A percentile compares a stretch with the other conserved stretches of the same genome.
Conservation (phyloP, 2,113 vertebrate species). For the Oplegnathus fasciatus region DNA sequence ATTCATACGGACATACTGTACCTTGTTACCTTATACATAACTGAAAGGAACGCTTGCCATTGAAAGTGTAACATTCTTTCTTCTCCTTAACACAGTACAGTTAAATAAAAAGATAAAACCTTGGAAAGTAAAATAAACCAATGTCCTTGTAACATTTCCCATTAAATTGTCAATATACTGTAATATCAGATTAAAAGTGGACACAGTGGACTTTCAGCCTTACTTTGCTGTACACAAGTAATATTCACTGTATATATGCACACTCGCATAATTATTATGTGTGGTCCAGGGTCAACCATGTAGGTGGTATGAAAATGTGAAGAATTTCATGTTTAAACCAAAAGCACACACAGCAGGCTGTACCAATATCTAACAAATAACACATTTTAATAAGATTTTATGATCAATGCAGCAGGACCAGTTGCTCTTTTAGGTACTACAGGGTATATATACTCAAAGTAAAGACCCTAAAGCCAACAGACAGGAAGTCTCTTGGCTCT, state of each 20-base stretch:
- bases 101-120: slow-evolving; percentile 44
- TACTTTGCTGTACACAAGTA: slow-evolving; percentile 29
- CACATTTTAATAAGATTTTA: slow-evolving; percentile 31
- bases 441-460: not conserved
- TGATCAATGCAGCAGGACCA: slow-evolving; percentile 34
- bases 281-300: slow-evolving; percentile 53
- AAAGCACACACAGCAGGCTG: slow-evolving; percentile 22
- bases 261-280: slow-evolving; percentile 23
- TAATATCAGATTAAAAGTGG: slow-evolving; percentile 29
- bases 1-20: slow-evolving; percentile 22
- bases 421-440: slow-evolving; percentile 6
- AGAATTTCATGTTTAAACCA: slow-evolving; percentile 43
- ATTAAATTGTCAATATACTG: slow-evolving; percentile 33
- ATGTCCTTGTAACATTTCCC: slow-evolving; percentile 33
- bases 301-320: slow-evolving; percentile 43
- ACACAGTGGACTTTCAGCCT: slow-evolving; percentile 23
- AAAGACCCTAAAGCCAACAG: slow-evolving; percentile 13
- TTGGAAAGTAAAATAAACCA: slow-evolving; percentile 35
- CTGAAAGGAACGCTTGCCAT: slow-evolving; percentile 44
- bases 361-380: slow-evolving; percentile 42
- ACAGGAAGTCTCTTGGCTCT: not conserved
- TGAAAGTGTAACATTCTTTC: slow-evolving; percentile 44
- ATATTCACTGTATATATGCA: slow-evolving; percentile 42
- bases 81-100: slow-evolving; percentile 29
- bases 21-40: slow-evolving; percentile 24